Percentiles rank a stretch among this genome's conserved stretches.
Conservation (phyloP, 2,888 invertebrate species). For the Doris montereyensis region DNA sequence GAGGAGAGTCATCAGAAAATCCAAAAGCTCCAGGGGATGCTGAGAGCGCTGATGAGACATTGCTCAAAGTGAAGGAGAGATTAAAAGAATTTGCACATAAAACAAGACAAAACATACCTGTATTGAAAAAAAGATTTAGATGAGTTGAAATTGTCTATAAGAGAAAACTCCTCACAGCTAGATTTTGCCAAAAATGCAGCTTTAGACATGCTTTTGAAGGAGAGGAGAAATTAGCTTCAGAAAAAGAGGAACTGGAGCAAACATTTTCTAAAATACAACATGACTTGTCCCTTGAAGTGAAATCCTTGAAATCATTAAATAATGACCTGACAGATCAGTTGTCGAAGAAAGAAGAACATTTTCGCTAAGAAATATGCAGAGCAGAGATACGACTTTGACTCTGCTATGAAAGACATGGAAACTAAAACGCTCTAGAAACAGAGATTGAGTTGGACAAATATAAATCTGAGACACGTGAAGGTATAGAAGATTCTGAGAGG, state of each 20-base stretch:
- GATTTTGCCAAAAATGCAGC: background rate
- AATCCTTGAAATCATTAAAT: constrained; percentile 15
- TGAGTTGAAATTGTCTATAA: constrained; percentile 22
- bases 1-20: too few relatives aligned
- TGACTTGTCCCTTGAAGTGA: constrained; percentile 39
- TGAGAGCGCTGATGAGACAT: too few relatives aligned
- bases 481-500: constrained; percentile 6
- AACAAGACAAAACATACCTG: constrained; percentile 20
- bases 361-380: constrained; percentile 8
- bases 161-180: constrained; percentile 11
- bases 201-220: constrained; percentile 7
- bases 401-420: constrained; percentile 38
- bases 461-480: constrained; percentile 28
- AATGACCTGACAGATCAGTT: constrained; percentile 32
- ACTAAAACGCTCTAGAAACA: constrained; percentile 32
- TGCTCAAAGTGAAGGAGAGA: constrained; percentile 13
- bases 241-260: constrained; percentile 28
- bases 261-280: constrained; percentile 9
- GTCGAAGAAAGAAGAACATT: background rate
- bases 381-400: constrained; percentile 31
- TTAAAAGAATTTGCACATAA: constrained; percentile 16
- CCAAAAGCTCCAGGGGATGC: too few relatives aligned
- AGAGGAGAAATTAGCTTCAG: constrained; percentile 59
- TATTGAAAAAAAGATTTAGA: constrained; percentile 20
- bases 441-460: constrained; percentile 39